Percentiles rank a stretch among this genome's conserved stretches.
phyloP scores from a whole-genome alignment of 2,113 vertebrate species.

The Antigone vipio region DNA sequence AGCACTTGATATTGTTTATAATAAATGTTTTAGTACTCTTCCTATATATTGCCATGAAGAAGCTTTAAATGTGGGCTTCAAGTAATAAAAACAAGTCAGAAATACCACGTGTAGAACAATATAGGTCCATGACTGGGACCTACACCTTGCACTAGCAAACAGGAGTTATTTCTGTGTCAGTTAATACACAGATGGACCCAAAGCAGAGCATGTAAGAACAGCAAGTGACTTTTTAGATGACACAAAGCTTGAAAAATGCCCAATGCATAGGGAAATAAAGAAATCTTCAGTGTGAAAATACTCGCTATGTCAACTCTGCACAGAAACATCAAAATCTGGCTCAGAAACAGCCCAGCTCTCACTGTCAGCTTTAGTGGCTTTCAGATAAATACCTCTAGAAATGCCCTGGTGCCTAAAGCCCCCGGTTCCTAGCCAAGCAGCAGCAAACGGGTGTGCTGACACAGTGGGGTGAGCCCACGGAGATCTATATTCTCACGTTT shows the following conservation, averaged over 20 bases:
- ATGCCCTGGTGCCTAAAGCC: not conserved
- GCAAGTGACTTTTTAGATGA: not conserved
- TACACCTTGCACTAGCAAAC: not conserved
- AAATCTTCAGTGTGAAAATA: not conserved
- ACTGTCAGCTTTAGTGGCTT: not conserved
- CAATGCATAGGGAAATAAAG: not conserved
- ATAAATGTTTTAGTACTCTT: not conserved
- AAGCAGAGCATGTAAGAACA: fast-evolving
- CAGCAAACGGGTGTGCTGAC: not conserved
- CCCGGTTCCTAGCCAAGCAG: not conserved
- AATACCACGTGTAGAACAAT: not conserved
- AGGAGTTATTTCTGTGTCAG: not conserved
- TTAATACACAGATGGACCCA: not conserved
- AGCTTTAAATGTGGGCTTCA: not conserved
- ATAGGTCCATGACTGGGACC: fast-evolving
- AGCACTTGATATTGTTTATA: not conserved
- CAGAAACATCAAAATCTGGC: not conserved
- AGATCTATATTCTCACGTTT: not conserved
- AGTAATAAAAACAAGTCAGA: not conserved
- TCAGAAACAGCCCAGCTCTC: not conserved
- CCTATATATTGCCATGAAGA: not conserved
- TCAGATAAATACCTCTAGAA: not conserved
- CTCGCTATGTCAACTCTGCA: not conserved
- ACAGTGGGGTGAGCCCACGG: not conserved
- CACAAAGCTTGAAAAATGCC: not conserved